These are phyloP conservation scores for Dendrocincla tyrannina DNA, from an alignment of 2,797 vertebrate genomes.

Conservation along the genomic window DNA sequence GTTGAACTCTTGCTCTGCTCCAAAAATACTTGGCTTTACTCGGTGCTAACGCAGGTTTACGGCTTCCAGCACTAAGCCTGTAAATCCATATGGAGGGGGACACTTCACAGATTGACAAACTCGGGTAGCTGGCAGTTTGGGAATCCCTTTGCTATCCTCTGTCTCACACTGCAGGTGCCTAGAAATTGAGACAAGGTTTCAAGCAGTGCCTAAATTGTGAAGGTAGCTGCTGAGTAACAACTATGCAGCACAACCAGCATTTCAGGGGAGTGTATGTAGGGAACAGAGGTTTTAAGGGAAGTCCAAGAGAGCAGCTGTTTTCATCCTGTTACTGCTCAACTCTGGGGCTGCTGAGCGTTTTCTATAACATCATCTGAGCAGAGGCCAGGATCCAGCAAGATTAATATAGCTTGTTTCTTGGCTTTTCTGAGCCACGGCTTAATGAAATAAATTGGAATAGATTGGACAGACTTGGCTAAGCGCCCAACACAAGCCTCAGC, in stretches of 20 bases:
- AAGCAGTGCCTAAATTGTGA: not conserved
- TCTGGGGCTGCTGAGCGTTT: not conserved
- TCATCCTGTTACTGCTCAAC: not conserved
- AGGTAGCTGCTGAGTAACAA: not conserved
- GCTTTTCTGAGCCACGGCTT: not conserved
- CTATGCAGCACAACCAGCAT: not conserved
- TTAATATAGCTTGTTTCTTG: not conserved
- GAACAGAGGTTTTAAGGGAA: not conserved
- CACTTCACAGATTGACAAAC: not conserved
- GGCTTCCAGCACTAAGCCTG: not conserved
- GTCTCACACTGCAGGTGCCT: not conserved
- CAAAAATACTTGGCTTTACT: conserved; percentile 1
- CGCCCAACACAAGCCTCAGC: not conserved
- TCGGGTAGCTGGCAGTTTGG: not conserved
- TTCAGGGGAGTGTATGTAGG: not conserved
- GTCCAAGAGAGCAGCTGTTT: not conserved
- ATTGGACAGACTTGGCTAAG: not conserved
- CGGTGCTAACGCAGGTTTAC: not conserved
- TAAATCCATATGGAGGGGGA: not conserved
- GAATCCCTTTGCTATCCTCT: not conserved
- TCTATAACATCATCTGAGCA: not conserved
- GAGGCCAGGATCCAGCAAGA: not conserved
- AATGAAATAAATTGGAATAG: conserved; percentile 37
- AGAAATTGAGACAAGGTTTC: not conserved
- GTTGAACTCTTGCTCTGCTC: not conserved